Conservation (phyloP, 2,888 invertebrate species). For the Cephus spinipes region DNA sequence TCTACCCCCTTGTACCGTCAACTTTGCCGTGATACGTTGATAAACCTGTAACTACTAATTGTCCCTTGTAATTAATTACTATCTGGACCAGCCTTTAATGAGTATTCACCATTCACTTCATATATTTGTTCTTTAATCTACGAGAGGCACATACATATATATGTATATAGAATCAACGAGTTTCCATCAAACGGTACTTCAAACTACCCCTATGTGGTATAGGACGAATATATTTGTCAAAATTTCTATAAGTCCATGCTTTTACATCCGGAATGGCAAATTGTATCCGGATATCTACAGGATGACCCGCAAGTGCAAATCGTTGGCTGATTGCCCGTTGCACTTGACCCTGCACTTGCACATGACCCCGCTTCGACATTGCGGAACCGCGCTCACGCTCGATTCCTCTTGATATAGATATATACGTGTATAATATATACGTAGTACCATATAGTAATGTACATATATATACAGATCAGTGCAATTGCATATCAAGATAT, state of each 20-base stretch:
- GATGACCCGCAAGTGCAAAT: slow-evolving; percentile 21
- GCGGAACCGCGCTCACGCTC: neutral
- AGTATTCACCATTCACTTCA: neutral
- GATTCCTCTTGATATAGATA: neutral
- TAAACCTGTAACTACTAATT: neutral
- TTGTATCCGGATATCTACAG: neutral
- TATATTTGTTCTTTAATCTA: neutral
- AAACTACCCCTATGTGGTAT: neutral
- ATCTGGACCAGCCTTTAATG: neutral
- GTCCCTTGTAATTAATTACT: neutral
- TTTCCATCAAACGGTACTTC: neutral
- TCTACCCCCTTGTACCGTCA: neutral
- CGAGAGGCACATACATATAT: neutral
- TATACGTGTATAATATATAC: neutral
- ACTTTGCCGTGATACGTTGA: neutral
- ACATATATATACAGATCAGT: neutral
- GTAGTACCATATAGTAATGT: neutral
- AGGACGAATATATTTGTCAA: neutral
- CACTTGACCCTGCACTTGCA: slow-evolving; percentile 55
- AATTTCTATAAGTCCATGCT: neutral
- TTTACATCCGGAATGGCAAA: neutral
- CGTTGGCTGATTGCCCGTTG: slow-evolving; percentile 49
- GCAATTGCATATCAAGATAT: neutral
- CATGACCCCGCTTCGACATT: neutral
- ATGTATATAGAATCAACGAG: too few species aligned